Conservation (phyloP, 2,113 vertebrate species). For the Trachemys scripta region DNA sequence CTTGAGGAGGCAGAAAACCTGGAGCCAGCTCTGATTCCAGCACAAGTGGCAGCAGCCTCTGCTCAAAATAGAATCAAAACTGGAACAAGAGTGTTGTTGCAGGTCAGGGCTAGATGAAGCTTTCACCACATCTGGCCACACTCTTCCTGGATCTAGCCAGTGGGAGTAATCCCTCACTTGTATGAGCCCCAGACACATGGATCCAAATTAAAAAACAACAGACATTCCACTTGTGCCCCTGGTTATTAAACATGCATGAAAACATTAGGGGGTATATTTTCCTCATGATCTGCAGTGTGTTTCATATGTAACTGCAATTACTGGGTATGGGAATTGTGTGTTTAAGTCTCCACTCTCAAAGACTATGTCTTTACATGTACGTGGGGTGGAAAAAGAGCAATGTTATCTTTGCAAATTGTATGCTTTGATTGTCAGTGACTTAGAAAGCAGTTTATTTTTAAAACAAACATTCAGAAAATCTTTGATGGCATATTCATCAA, state of each 20-base stretch:
- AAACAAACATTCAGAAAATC: conserved; percentile 78
- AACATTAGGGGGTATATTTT: background rate
- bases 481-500: conserved; percentile 75
- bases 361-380: background rate
- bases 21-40: background rate
- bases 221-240: background rate
- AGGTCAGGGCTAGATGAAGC: background rate
- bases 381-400: background rate
- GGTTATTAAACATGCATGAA: background rate
- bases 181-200: rapidly evolving
- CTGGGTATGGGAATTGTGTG: background rate
- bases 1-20: too few species aligned
- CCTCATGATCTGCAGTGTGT: background rate
- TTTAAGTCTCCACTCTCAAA: conserved; percentile 28
- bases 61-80: background rate
- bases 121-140: background rate
- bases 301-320: background rate
- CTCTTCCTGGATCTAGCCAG: background rate
- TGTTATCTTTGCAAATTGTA: conserved; percentile 33
- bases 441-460: conserved; percentile 75
- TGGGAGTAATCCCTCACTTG: background rate
- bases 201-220: background rate
- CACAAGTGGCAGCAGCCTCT: background rate
- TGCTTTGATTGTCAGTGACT: conserved; percentile 40
- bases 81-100: rapidly evolving